phyloP scores from a whole-genome alignment of 2,797 vertebrate genomes.

The Threskiornis aethiopicus region DNA sequence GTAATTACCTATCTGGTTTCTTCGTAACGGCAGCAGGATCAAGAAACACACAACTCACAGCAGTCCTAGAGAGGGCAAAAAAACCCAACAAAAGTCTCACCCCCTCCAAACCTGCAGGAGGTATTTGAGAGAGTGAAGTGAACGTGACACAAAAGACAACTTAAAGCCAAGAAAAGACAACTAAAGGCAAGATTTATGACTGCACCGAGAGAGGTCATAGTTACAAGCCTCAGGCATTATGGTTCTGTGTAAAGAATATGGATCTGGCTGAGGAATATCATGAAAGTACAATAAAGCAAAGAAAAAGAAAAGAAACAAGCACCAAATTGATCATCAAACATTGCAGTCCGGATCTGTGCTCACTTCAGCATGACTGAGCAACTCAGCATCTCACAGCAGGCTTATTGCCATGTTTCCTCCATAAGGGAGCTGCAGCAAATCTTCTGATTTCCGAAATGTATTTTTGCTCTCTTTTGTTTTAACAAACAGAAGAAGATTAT shows the following conservation, averaged over 20 bases:
- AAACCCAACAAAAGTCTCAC: neutral
- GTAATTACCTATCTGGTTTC: neutral
- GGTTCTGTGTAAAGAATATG: constrained; percentile 17
- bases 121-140: neutral
- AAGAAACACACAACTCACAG: neutral
- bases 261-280: neutral
- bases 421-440: constrained; percentile 1
- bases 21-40: neutral
- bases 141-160: neutral
- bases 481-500: constrained; percentile 32
- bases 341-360: neutral
- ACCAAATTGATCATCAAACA: constrained; percentile 26
- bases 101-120: neutral
- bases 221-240: constrained; percentile 2
- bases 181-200: constrained; percentile 18
- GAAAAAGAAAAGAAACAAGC: constrained; percentile 17
- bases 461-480: constrained; percentile 16
- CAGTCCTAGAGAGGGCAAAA: neutral
- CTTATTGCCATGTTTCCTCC: neutral
- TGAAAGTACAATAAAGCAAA: neutral
- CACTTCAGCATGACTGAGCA: neutral
- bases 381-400: constrained; percentile 2
- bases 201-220: neutral
- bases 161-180: neutral
- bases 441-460: neutral